Evolutionary conservation across 2,113 vertebrate species (phyloP).

Genomic region (Dipodomys spectabilis): DNA sequence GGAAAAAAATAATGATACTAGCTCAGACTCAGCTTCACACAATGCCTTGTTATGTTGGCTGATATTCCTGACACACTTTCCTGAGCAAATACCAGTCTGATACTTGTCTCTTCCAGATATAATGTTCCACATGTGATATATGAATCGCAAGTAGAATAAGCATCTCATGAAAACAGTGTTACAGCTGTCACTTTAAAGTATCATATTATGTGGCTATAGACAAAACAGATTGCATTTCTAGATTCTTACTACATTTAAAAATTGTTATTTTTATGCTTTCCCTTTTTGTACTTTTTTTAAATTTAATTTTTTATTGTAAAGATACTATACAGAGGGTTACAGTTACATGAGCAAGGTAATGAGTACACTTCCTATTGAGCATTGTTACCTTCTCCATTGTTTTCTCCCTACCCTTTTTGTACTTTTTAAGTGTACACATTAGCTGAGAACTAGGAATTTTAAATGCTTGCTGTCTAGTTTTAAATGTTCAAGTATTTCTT

Average conservation of each 20-base stretch:
- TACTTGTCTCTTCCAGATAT: conserved; percentile 40
- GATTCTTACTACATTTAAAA: not conserved
- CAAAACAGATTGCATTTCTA: not conserved
- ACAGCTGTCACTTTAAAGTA: conserved; percentile 62
- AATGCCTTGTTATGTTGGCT: conserved; percentile 58
- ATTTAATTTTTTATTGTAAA: too few relatives aligned
- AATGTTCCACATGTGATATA: conserved; percentile 54
- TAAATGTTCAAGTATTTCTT: conserved; percentile 38
- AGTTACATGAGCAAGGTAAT: too few relatives aligned
- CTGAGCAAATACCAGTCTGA: conserved; percentile 58
- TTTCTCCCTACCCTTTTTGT: too few relatives aligned
- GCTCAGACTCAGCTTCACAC: conserved; percentile 23
- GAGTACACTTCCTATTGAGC: too few relatives aligned
- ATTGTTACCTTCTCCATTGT: too few relatives aligned
- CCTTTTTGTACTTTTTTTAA: not conserved
- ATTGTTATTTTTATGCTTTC: not conserved
- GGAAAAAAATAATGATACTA: not conserved
- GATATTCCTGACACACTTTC: conserved; percentile 60
- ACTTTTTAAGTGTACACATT: not conserved
- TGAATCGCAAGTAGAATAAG: conserved; percentile 52
- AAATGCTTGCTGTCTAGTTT: conserved; percentile 19
- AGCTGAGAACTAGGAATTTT: not conserved
- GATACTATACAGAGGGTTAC: too few relatives aligned
- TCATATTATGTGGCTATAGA: not conserved
- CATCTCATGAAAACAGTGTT: not conserved